Percentiles rank a stretch among this genome's conserved stretches.
Evolutionary conservation across 2,888 invertebrate species (phyloP).

Genomic region (Spilarctia lutea): DNA sequence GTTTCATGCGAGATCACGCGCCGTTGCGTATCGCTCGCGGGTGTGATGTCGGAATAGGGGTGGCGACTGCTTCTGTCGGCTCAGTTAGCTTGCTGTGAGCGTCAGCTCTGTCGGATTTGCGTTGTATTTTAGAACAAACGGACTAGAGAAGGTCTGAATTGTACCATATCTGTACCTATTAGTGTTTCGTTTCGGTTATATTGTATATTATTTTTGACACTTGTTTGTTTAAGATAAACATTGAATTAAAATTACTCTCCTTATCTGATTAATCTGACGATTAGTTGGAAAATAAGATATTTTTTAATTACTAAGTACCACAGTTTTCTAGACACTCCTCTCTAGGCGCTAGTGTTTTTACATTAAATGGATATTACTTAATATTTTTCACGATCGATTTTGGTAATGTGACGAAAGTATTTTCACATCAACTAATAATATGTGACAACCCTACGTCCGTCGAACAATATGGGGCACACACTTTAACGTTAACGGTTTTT

Average conservation of each 20-base stretch:
- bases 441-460: slow-evolving; percentile 39
- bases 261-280: neutral
- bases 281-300: neutral
- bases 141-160: neutral
- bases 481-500: slow-evolving; percentile 61
- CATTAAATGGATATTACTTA: too few relatives aligned
- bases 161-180: neutral
- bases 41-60: slow-evolving; percentile 46
- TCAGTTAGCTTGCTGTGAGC: slow-evolving; percentile 5
- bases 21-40: slow-evolving; percentile 69
- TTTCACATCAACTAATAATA: neutral
- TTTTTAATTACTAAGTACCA: too few relatives aligned
- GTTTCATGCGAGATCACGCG: slow-evolving; percentile 78
- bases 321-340: neutral
- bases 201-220: neutral
- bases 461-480: slow-evolving; percentile 65
- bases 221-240: neutral
- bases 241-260: neutral
- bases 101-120: slow-evolving; percentile 13
- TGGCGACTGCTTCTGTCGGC: slow-evolving; percentile 25
- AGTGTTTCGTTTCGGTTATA: neutral
- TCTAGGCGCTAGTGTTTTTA: too few relatives aligned
- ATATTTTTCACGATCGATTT: neutral
- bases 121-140: slow-evolving; percentile 10
- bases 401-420: neutral